Conservation (phyloP, 2,888 invertebrate genomes). For the Melitaea athalia region DNA sequence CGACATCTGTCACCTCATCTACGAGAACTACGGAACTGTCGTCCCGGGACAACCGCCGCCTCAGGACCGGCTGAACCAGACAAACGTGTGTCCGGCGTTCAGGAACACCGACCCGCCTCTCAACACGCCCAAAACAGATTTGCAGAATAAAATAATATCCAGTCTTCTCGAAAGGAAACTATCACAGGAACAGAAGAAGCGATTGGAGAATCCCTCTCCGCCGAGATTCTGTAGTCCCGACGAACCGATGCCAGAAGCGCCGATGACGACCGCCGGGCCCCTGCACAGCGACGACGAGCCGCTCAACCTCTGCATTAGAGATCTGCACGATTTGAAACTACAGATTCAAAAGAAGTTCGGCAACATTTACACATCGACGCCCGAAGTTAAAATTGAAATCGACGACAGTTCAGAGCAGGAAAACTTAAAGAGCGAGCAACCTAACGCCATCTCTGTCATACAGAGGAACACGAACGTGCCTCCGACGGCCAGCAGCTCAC, state of each 20-base stretch:
- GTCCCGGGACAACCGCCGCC: conserved; percentile 88
- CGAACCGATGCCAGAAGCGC: conserved; percentile 66
- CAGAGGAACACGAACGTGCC: conserved; percentile 72
- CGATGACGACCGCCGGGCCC: conserved; percentile 59
- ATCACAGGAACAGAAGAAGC: conserved; percentile 84
- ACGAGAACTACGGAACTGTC: conserved; percentile 95
- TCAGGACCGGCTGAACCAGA: conserved; percentile 67
- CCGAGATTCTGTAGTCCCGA: conserved; percentile 64
- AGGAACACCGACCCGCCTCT: conserved; percentile 50
- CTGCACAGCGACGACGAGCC: conserved; percentile 85
- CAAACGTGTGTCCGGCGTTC: conserved; percentile 54
- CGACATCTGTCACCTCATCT: conserved; percentile 94
- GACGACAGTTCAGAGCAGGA: conserved; percentile 78
- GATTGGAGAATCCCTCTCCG: conserved; percentile 62
- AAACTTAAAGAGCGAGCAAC: conserved; percentile 68
- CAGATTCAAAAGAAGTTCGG: conserved; percentile 84
- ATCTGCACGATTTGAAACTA: conserved; percentile 86
- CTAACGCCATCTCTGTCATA: conserved; percentile 75
- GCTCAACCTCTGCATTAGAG: conserved; percentile 91
- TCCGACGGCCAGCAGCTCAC: conserved; percentile 70
- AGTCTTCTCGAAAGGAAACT: conserved; percentile 86
- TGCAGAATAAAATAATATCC: conserved; percentile 86
- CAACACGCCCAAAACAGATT: conserved; percentile 81
- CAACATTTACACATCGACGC: conserved; percentile 82
- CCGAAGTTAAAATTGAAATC: conserved; percentile 83